Percentiles rank a stretch among this genome's conserved stretches.
Evolutionary conservation across 2,888 invertebrate species (phyloP).

Genomic region (Nycteola revayana): DNA sequence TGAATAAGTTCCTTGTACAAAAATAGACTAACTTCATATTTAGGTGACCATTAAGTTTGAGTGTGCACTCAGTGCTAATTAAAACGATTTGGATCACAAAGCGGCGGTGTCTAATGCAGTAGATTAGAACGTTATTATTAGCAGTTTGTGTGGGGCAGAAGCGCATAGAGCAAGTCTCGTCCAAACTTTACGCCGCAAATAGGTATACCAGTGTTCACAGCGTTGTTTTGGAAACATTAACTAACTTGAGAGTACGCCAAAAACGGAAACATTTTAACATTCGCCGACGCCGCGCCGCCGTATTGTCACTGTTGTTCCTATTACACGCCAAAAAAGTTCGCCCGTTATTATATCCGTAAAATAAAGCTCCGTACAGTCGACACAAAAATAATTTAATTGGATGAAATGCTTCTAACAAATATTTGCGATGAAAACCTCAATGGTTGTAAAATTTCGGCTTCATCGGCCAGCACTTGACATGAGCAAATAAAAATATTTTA

Average conservation of each 20-base stretch:
- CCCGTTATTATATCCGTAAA: slow-evolving; percentile 37
- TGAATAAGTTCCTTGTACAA: slow-evolving; percentile 5
- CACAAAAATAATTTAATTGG: slow-evolving; percentile 45
- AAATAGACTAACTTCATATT: slow-evolving; percentile 6
- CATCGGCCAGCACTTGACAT: slow-evolving; percentile 48
- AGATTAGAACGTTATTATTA: slow-evolving; percentile 40
- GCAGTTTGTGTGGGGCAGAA: slow-evolving; percentile 31
- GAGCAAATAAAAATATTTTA: slow-evolving; percentile 56
- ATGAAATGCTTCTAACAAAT: slow-evolving; percentile 44
- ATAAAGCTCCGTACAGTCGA: slow-evolving; percentile 34
- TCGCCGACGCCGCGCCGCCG: slow-evolving; percentile 46
- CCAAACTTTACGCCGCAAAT: slow-evolving; percentile 54
- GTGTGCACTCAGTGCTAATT: slow-evolving; percentile 16
- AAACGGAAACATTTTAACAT: slow-evolving; percentile 74
- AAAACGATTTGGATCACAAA: slow-evolving; percentile 16
- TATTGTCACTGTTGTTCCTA: slow-evolving; percentile 62
- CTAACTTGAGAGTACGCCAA: slow-evolving; percentile 77
- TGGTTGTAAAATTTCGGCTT: slow-evolving; percentile 51
- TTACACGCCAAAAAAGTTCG: slow-evolving; percentile 59
- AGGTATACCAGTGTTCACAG: slow-evolving; percentile 54
- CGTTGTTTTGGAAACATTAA: slow-evolving; percentile 77
- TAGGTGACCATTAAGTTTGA: slow-evolving; percentile 4
- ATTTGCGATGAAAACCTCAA: slow-evolving; percentile 51
- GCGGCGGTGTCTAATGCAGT: slow-evolving; percentile 15
- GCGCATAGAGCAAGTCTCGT: slow-evolving; percentile 42